phyloP scores from a whole-genome alignment of 1,140 invertebrate genomes.

The Caenorhabditis inopinata region DNA sequence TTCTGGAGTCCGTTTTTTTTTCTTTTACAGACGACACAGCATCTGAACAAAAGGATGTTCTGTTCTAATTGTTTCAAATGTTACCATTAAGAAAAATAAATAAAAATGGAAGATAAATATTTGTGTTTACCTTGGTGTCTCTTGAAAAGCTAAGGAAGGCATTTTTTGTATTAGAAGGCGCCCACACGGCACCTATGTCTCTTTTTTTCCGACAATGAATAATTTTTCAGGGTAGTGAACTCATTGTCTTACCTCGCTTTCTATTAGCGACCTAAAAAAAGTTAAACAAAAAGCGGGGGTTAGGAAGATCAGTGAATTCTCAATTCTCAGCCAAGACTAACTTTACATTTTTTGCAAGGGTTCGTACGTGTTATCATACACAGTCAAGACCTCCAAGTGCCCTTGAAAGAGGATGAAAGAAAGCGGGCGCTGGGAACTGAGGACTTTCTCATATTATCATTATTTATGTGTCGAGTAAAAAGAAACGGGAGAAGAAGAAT shows the following conservation, averaged over 20 bases:
- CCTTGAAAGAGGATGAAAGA: constrained; percentile 3
- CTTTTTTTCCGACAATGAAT: not conserved
- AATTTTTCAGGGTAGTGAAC: not conserved
- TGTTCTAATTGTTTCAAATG: too few relatives aligned
- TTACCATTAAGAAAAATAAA: not conserved
- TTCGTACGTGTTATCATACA: not conserved
- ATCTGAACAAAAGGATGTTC: too few relatives aligned
- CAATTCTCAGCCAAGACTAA: not conserved
- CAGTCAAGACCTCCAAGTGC: not conserved
- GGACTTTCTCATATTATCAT: constrained; percentile 31
- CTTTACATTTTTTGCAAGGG: not conserved
- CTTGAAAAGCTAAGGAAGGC: not conserved
- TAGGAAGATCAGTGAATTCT: too few relatives aligned
- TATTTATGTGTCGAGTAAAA: not conserved
- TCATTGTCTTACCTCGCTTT: not conserved
- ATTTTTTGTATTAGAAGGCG: not conserved
- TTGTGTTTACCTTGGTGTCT: not conserved
- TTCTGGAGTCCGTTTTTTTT: too few relatives aligned
- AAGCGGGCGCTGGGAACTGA: constrained; percentile 12
- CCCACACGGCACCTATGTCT: not conserved
- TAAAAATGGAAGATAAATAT: not conserved
- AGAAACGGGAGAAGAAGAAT: not conserved
- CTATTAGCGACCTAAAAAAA: not conserved
- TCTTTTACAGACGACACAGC: too few relatives aligned
- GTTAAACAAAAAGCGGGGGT: not conserved